Evolutionary conservation across 2,113 vertebrate species (phyloP).

Genomic region (Spermophilus dauricus): DNA sequence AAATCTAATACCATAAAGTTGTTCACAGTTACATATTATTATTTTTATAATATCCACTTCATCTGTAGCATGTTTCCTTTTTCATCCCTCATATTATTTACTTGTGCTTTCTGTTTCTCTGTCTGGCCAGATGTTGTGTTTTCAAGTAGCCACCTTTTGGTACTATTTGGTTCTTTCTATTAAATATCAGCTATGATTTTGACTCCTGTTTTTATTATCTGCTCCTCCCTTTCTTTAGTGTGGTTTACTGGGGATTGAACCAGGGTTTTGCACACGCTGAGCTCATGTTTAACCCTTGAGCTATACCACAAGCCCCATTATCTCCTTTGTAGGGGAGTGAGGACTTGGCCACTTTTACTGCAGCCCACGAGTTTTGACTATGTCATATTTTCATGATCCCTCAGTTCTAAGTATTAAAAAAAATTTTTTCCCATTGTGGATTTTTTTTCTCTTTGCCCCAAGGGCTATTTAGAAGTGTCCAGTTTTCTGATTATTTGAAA

Average conservation of each 20-base stretch:
- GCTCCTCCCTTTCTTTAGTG: not conserved
- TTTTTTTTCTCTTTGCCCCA: conserved; percentile 5
- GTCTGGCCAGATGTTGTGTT: conserved; percentile 1
- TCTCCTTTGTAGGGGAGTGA: not conserved
- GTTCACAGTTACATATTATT: not conserved
- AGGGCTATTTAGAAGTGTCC: conserved; percentile 14
- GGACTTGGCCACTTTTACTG: not conserved
- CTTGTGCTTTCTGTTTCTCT: not conserved
- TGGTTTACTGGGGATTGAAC: not conserved
- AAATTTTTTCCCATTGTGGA: not conserved
- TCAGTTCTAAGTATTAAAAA: conserved; percentile 6
- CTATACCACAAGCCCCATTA: not conserved
- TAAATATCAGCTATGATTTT: not conserved
- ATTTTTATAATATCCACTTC: not conserved
- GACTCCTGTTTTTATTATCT: conserved; percentile 27
- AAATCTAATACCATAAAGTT: conserved; percentile 39
- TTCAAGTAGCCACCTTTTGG: not conserved
- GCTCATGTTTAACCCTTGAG: not conserved
- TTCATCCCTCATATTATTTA: not conserved
- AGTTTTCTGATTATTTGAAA: not conserved
- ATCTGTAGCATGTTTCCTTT: not conserved
- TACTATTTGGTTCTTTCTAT: conserved; percentile 6
- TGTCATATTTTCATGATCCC: not conserved
- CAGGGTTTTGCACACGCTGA: too few species aligned
- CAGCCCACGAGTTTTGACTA: not conserved